Evolutionary conservation across 2,113 vertebrate species (phyloP).

Genomic region (Hassar affinis): DNA sequence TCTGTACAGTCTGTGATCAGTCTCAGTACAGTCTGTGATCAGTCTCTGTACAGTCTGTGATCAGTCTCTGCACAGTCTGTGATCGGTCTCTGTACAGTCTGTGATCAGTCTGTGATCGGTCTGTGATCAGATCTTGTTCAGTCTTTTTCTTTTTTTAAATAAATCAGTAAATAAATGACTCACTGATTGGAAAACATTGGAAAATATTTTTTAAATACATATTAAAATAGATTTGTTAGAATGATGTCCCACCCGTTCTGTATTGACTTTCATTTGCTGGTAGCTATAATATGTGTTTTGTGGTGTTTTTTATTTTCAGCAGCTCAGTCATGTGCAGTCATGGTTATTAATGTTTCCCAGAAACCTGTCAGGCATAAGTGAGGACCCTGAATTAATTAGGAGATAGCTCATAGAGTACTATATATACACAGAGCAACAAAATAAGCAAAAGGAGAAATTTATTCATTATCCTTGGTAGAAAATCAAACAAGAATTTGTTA

Average conservation of each 20-base stretch:
- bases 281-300: not conserved
- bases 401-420: not conserved
- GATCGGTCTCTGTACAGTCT: not conserved
- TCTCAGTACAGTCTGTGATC: not conserved
- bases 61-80: not conserved
- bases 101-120: not conserved
- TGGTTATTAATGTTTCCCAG: not conserved
- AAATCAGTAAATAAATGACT: not conserved
- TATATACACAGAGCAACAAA: not conserved
- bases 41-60: not conserved
- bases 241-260: not conserved
- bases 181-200: too few relatives aligned
- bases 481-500: not conserved
- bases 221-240: not conserved
- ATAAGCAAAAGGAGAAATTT: not conserved
- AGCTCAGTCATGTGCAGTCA: too few relatives aligned
- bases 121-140: not conserved
- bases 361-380: not conserved
- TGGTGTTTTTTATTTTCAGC: not conserved
- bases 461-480: not conserved
- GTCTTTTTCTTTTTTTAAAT: not conserved
- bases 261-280: not conserved
- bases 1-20: not conserved
- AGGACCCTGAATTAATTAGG: not conserved
- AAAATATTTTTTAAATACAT: not conserved